phyloP scores from a whole-genome alignment of 2,113 vertebrate species.

The Misgurnus mizolepis region DNA sequence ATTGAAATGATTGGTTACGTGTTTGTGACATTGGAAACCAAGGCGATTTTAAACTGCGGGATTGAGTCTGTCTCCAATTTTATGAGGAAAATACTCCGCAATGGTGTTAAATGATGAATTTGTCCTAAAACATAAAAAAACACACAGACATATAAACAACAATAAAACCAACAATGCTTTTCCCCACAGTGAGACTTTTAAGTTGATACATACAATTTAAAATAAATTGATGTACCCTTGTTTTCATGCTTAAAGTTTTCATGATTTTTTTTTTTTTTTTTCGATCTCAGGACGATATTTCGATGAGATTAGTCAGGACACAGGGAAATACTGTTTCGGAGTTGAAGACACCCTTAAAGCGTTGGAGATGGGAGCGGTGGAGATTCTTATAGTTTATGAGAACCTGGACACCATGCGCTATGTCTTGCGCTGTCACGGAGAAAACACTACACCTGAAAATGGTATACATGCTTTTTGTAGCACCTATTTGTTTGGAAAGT shows the following conservation, averaged over 20 bases:
- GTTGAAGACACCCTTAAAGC: slow-evolving; percentile 99
- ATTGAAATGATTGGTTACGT: too few relatives aligned
- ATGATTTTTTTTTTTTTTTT: neutral
- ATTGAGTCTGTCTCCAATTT: too few relatives aligned
- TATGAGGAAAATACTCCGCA: too few relatives aligned
- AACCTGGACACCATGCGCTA: slow-evolving; percentile 99
- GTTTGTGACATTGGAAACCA: too few relatives aligned
- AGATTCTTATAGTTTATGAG: slow-evolving; percentile 99
- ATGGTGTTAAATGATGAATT: too few relatives aligned
- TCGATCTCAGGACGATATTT: slow-evolving; percentile 88
- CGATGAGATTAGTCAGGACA: slow-evolving; percentile 99
- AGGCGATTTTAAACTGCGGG: too few relatives aligned
- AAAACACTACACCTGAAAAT: slow-evolving; percentile 79
- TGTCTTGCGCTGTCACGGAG: slow-evolving; percentile 93
- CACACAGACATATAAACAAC: too few relatives aligned
- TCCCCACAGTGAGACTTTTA: neutral
- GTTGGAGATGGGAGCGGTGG: slow-evolving; percentile 98
- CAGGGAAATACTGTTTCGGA: slow-evolving; percentile 98
- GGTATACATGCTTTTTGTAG: slow-evolving; percentile 57
- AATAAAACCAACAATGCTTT: too few relatives aligned
- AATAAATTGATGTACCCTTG: neutral
- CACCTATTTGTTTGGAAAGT: too few relatives aligned
- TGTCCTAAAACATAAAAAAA: too few relatives aligned
- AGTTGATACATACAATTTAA: neutral
- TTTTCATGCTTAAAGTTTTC: neutral